Conservation (phyloP, 1,140 invertebrate genomes). For the Dryas iulia region DNA sequence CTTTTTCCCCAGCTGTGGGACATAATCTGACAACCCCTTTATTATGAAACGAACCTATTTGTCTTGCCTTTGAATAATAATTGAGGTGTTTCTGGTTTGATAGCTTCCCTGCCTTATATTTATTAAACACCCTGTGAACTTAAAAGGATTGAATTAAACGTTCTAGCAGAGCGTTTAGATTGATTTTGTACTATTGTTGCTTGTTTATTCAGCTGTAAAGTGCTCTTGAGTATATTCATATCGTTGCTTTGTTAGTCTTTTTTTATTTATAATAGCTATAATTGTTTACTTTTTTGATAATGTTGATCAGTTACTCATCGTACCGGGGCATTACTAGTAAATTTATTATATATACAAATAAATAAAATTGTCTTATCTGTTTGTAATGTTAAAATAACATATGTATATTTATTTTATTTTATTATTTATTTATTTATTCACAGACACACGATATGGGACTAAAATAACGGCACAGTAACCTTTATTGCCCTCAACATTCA, state of each 20-base stretch:
- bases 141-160: slow-evolving; percentile 16
- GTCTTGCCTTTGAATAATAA: slow-evolving; percentile 21
- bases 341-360: too few relatives aligned
- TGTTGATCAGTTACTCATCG: too few relatives aligned
- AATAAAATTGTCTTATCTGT: too few relatives aligned
- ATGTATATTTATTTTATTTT: too few relatives aligned
- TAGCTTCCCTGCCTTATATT: slow-evolving; percentile 23
- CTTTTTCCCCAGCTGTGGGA: background rate
- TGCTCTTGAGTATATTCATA: background rate
- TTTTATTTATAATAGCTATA: background rate
- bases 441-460: too few relatives aligned
- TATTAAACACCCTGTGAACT: slow-evolving; percentile 29
- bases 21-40: background rate
- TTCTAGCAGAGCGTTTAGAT: slow-evolving; percentile 15
- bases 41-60: slow-evolving; percentile 14
- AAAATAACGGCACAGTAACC: background rate
- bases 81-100: slow-evolving; percentile 24
- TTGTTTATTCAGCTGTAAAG: slow-evolving; percentile 28
- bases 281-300: background rate
- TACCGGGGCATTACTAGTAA: too few relatives aligned
- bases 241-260: background rate
- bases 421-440: too few relatives aligned
- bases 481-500: background rate
- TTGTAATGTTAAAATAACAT: too few relatives aligned
- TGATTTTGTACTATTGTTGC: slow-evolving; percentile 24